Evolutionary conservation across 2,888 invertebrate genomes (phyloP), one percentile per base, ranked within the genome.

Genomic region (Amphimallon solstitiale): DNA sequence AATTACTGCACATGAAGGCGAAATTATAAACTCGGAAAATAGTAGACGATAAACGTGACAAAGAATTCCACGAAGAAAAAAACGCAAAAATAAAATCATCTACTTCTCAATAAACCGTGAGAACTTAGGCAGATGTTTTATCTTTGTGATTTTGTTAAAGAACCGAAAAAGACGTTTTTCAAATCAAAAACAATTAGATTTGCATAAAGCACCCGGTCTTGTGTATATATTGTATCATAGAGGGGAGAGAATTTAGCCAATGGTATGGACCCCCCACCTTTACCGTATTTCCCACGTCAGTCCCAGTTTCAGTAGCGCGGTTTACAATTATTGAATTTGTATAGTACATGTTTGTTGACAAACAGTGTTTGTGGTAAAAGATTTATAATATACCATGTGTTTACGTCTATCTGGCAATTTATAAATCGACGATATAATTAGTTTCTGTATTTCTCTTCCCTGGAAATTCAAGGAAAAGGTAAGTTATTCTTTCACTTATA

Each of bases 241-340:
- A 29, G 62, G 62, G 40, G 23, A 29, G 35, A 12, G 4, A 49
- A 2, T 10, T 35, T 7, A 40, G 14, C 62, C 62, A 62, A 62
- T 62, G 15, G 49, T 9, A 17, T 4, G 21, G 19, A 10, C 49
- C 34, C 49, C 62, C 62, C 62, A 62, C 62, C 21, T 12, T 6
- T 10, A 7, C 14, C 6, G 37, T 19, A 9, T 12, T 49, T 48
- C 62, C 40, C 62, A 49, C 40, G 23, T 49, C 21, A 38, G 35
- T 23, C 12, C 17, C 5, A 14, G 15, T 43, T 49, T 37, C 21
- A 19, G 37, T 23, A 62, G 62, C 62, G 62, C 35, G 62, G 48
- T 49, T 62, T 62, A 62, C 38, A 49, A 62, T 62, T 62, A 37
- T 23, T 23, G 62, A 49, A 49, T 62, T 62, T 49, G 38, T 49